phyloP scores from a whole-genome alignment of 37 sponge, comb jelly and placozoan genomes.

The Chondrilla cf. caribensis region DNA sequence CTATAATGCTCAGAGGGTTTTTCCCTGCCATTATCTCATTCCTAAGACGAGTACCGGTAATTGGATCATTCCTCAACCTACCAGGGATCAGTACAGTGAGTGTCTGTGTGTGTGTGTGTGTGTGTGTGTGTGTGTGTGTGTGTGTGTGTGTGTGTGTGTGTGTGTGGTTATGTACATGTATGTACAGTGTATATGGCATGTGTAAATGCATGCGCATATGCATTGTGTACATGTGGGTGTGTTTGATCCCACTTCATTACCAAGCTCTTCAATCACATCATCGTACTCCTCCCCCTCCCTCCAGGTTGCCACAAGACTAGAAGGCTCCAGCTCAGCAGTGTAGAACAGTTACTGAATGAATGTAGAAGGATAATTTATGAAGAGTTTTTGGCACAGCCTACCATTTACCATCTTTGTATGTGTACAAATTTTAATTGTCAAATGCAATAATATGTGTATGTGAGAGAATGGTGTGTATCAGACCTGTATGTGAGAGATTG shows the following conservation, averaged over 20 bases:
- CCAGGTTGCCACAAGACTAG: neutral
- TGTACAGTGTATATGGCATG: constrained; percentile 23
- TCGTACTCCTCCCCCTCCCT: neutral
- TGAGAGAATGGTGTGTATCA: too few relatives aligned
- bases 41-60: constrained; percentile 80
- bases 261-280: neutral
- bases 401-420: too few relatives aligned
- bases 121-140: constrained; percentile 16
- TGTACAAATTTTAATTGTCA: too few relatives aligned
- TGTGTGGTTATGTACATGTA: neutral
- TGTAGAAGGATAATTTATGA: too few relatives aligned
- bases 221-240: too few relatives aligned
- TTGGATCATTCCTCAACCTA: constrained; percentile 82
- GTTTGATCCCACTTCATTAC: too few relatives aligned
- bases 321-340: neutral
- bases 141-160: neutral
- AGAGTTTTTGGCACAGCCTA: neutral
- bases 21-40: constrained; percentile 83
- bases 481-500: too few relatives aligned
- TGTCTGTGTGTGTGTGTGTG: neutral
- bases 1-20: constrained; percentile 51
- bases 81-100: constrained; percentile 84
- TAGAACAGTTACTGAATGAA: too few relatives aligned
- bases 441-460: too few relatives aligned
- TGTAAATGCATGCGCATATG: too few relatives aligned